Evolutionary conservation across 2,113 vertebrate genomes (phyloP).

Genomic region (Aptenodytes patagonicus): DNA sequence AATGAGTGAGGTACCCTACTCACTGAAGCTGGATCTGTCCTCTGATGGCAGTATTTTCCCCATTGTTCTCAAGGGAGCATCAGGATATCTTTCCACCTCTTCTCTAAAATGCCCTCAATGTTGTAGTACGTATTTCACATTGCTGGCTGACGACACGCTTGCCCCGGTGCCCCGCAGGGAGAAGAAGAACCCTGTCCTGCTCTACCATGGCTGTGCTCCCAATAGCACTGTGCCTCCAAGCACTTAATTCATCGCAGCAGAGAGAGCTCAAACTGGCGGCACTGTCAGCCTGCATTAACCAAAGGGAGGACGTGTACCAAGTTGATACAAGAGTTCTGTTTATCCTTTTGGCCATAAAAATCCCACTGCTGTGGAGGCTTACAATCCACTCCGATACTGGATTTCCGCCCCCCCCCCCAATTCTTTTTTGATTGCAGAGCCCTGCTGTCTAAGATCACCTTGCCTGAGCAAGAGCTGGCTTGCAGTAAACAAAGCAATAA

Average conservation of each 20-base stretch:
- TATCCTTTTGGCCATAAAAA: background rate
- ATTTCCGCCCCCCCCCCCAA: accelerated
- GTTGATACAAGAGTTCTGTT: background rate
- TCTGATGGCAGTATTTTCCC: background rate
- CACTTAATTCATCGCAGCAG: background rate
- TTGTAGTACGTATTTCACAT: background rate
- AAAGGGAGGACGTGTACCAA: accelerated
- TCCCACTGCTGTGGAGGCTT: background rate
- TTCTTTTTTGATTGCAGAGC: background rate
- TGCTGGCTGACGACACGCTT: background rate
- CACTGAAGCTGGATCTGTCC: background rate
- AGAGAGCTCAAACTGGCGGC: background rate
- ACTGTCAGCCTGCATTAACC: background rate
- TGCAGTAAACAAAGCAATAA: background rate
- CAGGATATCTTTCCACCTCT: background rate
- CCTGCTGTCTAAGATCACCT: background rate
- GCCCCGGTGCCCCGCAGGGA: accelerated
- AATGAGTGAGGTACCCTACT: background rate
- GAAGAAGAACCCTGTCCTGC: background rate
- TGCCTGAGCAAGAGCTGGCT: background rate
- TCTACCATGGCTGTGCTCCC: background rate
- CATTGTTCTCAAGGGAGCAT: background rate
- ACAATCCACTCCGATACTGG: background rate
- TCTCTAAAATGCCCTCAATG: background rate
- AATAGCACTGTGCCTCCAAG: background rate